phyloP scores from a whole-genome alignment of 2,888 invertebrate genomes.

The Schizotus pectinicornis region DNA sequence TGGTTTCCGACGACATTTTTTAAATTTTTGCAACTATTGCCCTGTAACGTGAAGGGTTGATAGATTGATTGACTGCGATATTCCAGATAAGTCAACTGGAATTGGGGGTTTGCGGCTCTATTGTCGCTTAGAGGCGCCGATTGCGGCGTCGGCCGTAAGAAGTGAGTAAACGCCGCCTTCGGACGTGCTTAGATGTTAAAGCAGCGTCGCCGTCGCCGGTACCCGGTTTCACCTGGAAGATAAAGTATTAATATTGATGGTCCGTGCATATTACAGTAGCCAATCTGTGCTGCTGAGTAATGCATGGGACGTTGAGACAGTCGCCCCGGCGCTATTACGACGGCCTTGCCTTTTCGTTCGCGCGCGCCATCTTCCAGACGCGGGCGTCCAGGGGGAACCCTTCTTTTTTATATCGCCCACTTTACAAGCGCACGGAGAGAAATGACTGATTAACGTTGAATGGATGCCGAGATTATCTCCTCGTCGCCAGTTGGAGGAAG shows the following conservation, averaged over 20 bases:
- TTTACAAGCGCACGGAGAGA: constrained; percentile 11
- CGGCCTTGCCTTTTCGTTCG: neutral
- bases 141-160: no score
- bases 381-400: constrained; percentile 4
- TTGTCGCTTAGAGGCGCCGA: no score
- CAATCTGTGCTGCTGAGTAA: constrained; percentile 50
- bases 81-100: no score
- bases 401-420: constrained; percentile 19
- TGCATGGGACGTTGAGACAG: constrained; percentile 7
- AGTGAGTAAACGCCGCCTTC: no score
- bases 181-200: no score
- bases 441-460: constrained; percentile 26
- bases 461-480: constrained; percentile 20
- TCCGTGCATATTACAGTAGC: constrained; percentile 56
- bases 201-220: no score
- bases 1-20: no score
- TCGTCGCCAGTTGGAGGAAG: constrained; percentile 2
- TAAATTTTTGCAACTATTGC: no score
- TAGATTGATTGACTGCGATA: no score
- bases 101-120: no score
- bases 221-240: constrained; percentile 22
- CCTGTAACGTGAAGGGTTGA: no score
- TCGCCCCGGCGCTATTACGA: constrained; percentile 5
- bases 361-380: constrained; percentile 2
- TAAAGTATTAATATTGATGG: constrained; percentile 56